Base-by-base conservation (phyloP, 1,140 invertebrate species). In the Venustaconcha ellipsiformis region DNA sequence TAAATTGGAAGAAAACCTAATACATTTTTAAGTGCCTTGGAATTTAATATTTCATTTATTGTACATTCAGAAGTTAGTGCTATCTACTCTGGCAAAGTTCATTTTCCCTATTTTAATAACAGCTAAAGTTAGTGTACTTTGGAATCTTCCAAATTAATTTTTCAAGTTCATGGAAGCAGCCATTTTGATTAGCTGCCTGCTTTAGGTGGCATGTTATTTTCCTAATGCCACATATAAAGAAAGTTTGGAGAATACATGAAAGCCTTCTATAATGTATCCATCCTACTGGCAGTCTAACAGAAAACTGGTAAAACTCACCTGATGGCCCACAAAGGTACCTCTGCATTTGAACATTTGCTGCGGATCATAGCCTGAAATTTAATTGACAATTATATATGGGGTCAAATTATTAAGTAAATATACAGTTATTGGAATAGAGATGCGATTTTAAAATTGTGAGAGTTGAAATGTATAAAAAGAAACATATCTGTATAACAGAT, bases 281-380 rank as follows among this genome's bases (percentile, higher is more conserved):
- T 17, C n/a, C 1, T 56, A 2, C 37, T 48, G 37, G 37, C 37
- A 48, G 37, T 0, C 59, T 62, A 14, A 18, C 13, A 23, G 17
- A 60, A 13, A 18, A 60, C 17, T 23, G 20, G 59, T 68, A 30
- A 20, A 48, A 68, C 75, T 74, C 72, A 88, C 86, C 83, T 85
- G 82, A 78, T 90, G 89, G 14, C 89, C 89, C 63, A 90, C 89
- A 83, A 88, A 90, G 57, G 89, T 90, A 30, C 89, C 89, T 80
- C 88, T 84, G 74, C 89, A 90, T 70, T 87, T 89, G 80, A 90
- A 88, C 80, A 89, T 88, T 60, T 87, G 87, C 60, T 88, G 88
- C 17, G 89, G 89, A 76, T 89, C 89, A 83, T 85, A 90, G 0
- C 82, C 88, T 88, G 80, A 74, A 81, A 78, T 6, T 58, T 71